These are phyloP conservation scores for Pristionchus maxplancki DNA, from an alignment of 2,888 invertebrate species.

Conservation along the genomic window DNA sequence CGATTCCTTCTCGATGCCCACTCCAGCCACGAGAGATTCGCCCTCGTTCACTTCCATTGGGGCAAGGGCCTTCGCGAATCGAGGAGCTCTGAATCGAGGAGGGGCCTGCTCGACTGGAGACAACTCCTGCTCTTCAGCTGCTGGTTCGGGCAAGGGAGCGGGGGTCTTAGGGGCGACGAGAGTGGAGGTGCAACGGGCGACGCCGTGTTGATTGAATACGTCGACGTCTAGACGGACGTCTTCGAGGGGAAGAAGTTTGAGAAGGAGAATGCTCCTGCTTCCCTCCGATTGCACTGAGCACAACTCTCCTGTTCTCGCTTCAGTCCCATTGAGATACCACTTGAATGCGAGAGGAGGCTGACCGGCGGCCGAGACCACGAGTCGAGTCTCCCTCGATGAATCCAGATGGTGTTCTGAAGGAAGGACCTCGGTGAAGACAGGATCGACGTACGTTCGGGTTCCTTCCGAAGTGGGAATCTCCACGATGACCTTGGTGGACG, in stretches of 20 bases:
- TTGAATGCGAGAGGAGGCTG: constrained; percentile 55
- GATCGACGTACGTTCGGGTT: constrained; percentile 27
- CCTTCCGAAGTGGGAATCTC: constrained; percentile 56
- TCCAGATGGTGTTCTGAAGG: constrained; percentile 57
- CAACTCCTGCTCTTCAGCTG: neutral
- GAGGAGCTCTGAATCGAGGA: constrained; percentile 51
- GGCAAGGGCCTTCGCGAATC: constrained; percentile 58
- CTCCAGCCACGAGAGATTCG: constrained; percentile 55
- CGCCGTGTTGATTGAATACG: constrained; percentile 58
- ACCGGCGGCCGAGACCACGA: constrained; percentile 61
- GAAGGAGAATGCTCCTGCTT: constrained; percentile 56
- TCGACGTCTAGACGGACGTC: constrained; percentile 57
- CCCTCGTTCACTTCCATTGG: constrained; percentile 58
- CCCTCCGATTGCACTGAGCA: constrained; percentile 52
- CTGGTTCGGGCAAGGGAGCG: neutral
- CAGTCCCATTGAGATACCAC: constrained; percentile 60
- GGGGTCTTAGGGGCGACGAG: constrained; percentile 40
- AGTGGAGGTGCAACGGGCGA: constrained; percentile 56
- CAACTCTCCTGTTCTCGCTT: constrained; percentile 50
- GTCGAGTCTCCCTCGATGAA: constrained; percentile 57
- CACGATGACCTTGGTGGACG: constrained; percentile 68
- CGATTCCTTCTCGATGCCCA: constrained; percentile 63
- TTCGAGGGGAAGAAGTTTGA: constrained; percentile 52
- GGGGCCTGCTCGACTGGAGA: neutral
- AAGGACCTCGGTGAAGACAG: constrained; percentile 63